Conservation (phyloP, 2,888 invertebrate genomes). For the Strigamia transsilvanica region DNA sequence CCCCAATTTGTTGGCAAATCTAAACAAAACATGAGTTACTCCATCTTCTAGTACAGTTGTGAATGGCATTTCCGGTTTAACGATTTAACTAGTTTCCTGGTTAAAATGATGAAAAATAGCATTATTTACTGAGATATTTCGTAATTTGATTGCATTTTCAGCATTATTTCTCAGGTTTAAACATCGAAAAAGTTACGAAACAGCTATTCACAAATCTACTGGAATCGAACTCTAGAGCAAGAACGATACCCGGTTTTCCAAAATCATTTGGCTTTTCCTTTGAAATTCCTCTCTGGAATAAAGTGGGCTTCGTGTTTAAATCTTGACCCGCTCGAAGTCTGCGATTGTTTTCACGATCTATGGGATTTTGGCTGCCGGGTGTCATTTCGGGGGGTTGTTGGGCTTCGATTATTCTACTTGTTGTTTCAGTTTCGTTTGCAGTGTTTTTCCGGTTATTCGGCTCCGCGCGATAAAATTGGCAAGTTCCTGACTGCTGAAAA, state of each 20-base stretch:
- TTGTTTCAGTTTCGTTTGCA: neutral
- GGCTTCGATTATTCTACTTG: neutral
- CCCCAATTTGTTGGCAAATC: conserved; percentile 52
- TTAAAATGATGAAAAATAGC: too few species aligned
- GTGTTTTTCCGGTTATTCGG: neutral
- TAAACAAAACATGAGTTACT: neutral
- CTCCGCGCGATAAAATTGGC: too few species aligned
- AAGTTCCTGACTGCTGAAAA: too few species aligned
- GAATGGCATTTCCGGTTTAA: too few species aligned
- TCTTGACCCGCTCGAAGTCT: neutral
- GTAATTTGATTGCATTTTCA: too few species aligned
- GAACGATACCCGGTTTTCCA: neutral
- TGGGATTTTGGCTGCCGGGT: neutral
- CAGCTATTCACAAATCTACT: too few species aligned
- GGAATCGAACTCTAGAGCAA: too few species aligned
- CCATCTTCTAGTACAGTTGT: neutral
- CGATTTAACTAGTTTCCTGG: too few species aligned
- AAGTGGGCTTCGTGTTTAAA: neutral
- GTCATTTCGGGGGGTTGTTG: neutral
- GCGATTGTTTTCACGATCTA: neutral
- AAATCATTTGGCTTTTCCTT: neutral
- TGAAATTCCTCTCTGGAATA: neutral
- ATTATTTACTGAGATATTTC: too few species aligned
- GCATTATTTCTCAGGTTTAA: too few species aligned
- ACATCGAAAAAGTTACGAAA: too few species aligned